Percentiles rank a stretch among this genome's conserved stretches.
phyloP scores from a whole-genome alignment of 2,113 vertebrate genomes.

The Eublepharis macularius region DNA sequence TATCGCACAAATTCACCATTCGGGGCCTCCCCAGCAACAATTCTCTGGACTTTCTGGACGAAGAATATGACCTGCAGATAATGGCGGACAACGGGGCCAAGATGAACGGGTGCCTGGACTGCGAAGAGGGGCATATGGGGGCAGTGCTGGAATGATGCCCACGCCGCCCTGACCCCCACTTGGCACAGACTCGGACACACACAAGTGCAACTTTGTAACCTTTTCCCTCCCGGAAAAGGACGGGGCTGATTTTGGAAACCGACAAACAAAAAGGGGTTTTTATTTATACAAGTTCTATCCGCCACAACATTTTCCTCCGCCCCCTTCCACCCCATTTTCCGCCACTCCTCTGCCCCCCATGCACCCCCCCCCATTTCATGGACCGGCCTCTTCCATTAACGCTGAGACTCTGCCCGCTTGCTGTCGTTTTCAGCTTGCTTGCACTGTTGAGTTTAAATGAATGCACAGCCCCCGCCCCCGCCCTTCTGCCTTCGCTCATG shows the following conservation, averaged over 20 bases:
- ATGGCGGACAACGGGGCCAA: constrained; percentile 76
- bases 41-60: constrained; percentile 95
- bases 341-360: not conserved
- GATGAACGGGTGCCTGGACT: constrained; percentile 88
- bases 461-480: not conserved
- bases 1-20: constrained; percentile 97
- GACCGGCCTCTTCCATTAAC: not conserved
- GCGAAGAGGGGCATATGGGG: constrained; percentile 36
- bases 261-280: not conserved
- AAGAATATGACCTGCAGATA: constrained; percentile 89
- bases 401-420: not conserved
- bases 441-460: too few species aligned
- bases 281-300: not conserved
- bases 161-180: not conserved
- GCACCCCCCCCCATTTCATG: not conserved
- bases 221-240: not conserved
- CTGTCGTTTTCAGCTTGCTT: not conserved
- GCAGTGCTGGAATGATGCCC: not conserved
- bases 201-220: not conserved
- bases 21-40: constrained; percentile 96
- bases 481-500: not conserved
- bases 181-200: not conserved
- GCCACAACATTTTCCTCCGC: not conserved
- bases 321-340: not conserved
- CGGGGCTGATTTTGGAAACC: not conserved